Evolutionary conservation across 2,113 vertebrate species (phyloP), one percentile per base, ranked within the genome.

Genomic region (Chrysemys picta): DNA sequence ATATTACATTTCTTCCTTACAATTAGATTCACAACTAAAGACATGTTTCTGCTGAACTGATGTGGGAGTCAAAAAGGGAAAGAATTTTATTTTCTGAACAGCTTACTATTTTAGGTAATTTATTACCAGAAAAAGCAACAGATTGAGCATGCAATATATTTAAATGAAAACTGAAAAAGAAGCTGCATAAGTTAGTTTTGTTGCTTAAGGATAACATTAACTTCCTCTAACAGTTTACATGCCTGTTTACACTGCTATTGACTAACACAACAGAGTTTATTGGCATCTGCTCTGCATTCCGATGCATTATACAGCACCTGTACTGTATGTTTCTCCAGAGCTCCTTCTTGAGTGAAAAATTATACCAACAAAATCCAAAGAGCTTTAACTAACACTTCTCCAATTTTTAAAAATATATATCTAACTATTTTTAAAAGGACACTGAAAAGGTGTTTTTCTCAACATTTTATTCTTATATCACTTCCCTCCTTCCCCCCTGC

Each of bases 371-470:
- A 45, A 93, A 94, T 83, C 85, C 72, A 95, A 96, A 97, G 95
- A 2, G 85, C 72, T 95, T 97, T 56, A 90, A 94, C 93, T 53
- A 89, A 81, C 42, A 47, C 90, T 62, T 88, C 94, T 54, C 90
- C 95, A 95, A 94, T 96, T 95, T 95, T 94, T 93, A 95, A 96
- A 95, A 94, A 88, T 72, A 92, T 45, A 4, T 27, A 91, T 85
- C 72, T 53, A 93, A 92, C 84, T 96, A 96, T 92, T 93, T 96
- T 94, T 83, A 95, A 87, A 93, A 88, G 69, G 89, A 75, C 80
- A 75, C 29, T 78, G 16, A 85, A 24, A 89, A 94, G 88, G 62
- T 93, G n/a, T 35, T 91, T 96, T 95, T 92, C 50, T 84, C 80
- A 31, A 5, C 27, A 45, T 75, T 52, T 7, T 29, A 90, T 69